Conservation (phyloP, 2,888 invertebrate species). For the Papilio demoleus region DNA sequence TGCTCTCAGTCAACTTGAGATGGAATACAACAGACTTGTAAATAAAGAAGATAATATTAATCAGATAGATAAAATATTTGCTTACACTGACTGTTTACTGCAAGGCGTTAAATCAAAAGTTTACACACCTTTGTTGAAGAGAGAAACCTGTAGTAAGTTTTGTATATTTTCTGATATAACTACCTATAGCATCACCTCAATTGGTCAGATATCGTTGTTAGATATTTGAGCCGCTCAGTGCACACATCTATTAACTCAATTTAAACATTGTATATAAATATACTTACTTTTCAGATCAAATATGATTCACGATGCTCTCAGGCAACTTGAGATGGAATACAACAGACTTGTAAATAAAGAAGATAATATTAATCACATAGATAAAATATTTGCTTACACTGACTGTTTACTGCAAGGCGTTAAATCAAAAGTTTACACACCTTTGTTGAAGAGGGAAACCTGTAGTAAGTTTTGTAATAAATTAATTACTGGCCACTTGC, state of each 20-base stretch:
- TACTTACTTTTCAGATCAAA: conserved; percentile 70
- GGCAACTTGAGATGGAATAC: conserved; percentile 70
- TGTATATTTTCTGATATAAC: background rate
- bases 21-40: conserved; percentile 50
- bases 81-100: conserved; percentile 85
- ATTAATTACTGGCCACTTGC: no score
- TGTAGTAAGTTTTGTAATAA: conserved; percentile 91
- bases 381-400: conserved; percentile 69
- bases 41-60: conserved; percentile 38
- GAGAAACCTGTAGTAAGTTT: conserved; percentile 90
- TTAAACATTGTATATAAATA: background rate
- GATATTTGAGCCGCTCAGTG: no score
- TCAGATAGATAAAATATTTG: conserved; percentile 44
- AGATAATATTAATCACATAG: conserved; percentile 27
- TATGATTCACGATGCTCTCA: conserved; percentile 83
- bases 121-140: conserved; percentile 89
- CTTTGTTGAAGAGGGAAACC: conserved; percentile 88
- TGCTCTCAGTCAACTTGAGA: conserved; percentile 80
- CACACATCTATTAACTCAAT: no score
- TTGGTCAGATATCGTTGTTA: no score
- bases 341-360: conserved; percentile 44
- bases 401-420: conserved; percentile 87
- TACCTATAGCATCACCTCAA: no score
- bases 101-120: conserved; percentile 87
- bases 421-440: conserved; percentile 87